Conservation (phyloP, 2,797 vertebrate species). For the Intellagama lesueurii region DNA sequence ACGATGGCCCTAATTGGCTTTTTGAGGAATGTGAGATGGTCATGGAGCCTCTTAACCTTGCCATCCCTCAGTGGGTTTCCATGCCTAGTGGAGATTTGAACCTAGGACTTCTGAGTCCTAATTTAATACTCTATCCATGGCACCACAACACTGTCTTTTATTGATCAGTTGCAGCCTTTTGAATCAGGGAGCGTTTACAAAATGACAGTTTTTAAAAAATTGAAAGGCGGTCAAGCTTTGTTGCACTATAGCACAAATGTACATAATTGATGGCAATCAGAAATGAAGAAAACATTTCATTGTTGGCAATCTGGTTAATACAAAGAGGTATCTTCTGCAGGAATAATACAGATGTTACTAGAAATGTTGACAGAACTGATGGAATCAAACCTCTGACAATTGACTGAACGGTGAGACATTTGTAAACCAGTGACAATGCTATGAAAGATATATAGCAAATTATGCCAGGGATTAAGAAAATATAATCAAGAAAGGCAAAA, state of each 20-base stretch:
- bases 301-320: conserved; percentile 58
- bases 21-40: no score
- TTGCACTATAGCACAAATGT: conserved; percentile 37
- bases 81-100: no score
- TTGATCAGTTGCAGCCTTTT: not conserved
- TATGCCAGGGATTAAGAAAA: not conserved
- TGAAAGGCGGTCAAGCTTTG: conserved; percentile 46
- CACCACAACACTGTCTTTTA: not conserved
- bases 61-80: no score
- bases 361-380: conserved; percentile 33
- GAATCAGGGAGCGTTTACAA: not conserved
- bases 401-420: conserved; percentile 47
- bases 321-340: conserved; percentile 50
- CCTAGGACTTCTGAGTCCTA: no score
- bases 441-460: conserved; percentile 13
- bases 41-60: no score
- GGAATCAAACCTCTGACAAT: conserved; percentile 50
- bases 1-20: no score
- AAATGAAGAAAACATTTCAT: conserved; percentile 56
- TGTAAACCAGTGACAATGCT: conserved; percentile 38
- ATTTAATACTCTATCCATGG: not conserved
- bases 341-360: conserved; percentile 45
- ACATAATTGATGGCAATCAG: conserved; percentile 57
- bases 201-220: not conserved
- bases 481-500: conserved; percentile 1